A percentile compares a stretch with the other conserved stretches of the same genome.
These are phyloP conservation scores for Cosmia trapezina DNA, from an alignment of 2,888 invertebrate species.

Conservation along the genomic window DNA sequence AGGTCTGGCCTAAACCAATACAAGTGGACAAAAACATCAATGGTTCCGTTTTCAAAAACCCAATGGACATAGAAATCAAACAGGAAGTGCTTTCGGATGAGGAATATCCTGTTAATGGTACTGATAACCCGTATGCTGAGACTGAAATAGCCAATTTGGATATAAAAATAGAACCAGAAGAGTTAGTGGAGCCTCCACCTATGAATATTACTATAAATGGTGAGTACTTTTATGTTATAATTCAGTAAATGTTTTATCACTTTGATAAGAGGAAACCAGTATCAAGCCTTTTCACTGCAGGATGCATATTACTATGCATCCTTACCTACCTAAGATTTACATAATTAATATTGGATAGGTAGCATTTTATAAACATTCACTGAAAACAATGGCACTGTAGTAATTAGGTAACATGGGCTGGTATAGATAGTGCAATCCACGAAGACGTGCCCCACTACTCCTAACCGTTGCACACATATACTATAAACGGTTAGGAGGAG, in stretches of 20 bases:
- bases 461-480: too few species aligned
- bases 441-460: too few species aligned
- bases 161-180: constrained; percentile 86
- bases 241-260: neutral
- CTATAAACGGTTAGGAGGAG: too few species aligned
- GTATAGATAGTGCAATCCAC: too few species aligned
- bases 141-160: constrained; percentile 68
- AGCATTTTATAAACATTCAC: neutral
- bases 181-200: constrained; percentile 71
- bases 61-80: constrained; percentile 78
- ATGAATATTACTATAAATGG: constrained; percentile 74
- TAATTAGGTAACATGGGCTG: too few species aligned
- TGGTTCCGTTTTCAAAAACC: constrained; percentile 65
- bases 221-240: neutral
- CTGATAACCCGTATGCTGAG: constrained; percentile 60
- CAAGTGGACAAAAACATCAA: constrained; percentile 77
- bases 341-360: neutral
- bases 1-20: constrained; percentile 84
- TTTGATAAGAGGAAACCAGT: neutral
- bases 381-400: neutral
- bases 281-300: neutral
- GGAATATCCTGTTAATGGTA: constrained; percentile 68
- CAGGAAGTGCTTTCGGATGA: constrained; percentile 82
- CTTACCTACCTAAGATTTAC: neutral
- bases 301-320: neutral